Percentiles rank a stretch among this genome's conserved stretches.
Conservation (phyloP, 2,797 vertebrate genomes). For the Neomorphus geoffroyi region DNA sequence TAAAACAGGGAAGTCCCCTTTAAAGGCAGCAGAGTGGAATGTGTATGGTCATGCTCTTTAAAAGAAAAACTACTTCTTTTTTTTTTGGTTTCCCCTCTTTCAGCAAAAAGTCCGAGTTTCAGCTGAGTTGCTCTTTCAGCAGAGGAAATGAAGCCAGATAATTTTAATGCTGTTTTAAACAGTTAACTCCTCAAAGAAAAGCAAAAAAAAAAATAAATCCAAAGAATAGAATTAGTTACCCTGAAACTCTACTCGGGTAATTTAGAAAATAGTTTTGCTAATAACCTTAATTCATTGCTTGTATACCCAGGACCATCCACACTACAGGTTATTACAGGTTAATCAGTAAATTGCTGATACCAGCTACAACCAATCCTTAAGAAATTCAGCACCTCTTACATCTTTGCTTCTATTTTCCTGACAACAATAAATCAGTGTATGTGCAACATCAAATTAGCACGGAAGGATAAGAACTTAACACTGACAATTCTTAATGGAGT, state of each 20-base stretch:
- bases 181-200: background rate
- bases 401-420: background rate
- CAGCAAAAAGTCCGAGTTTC: conserved; percentile 49
- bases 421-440: background rate
- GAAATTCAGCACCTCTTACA: background rate
- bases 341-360: conserved; percentile 40
- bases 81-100: background rate
- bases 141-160: conserved; percentile 41
- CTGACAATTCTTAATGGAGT: background rate
- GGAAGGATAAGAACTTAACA: background rate
- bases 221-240: conserved; percentile 3
- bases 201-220: background rate
- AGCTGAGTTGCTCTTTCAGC: conserved; percentile 58
- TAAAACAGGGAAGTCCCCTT: conserved; percentile 41
- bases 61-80: conserved; percentile 34
- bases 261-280: conserved; percentile 50
- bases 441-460: background rate
- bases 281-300: conserved; percentile 12
- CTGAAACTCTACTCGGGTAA: conserved; percentile 23
- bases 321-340: conserved; percentile 23
- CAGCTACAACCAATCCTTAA: background rate
- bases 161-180: conserved; percentile 40
- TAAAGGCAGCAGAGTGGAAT: conserved; percentile 43
- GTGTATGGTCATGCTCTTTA: conserved; percentile 56
- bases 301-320: conserved; percentile 3